Conservation (phyloP, 2,888 invertebrate genomes). For the Agrochola litura region DNA sequence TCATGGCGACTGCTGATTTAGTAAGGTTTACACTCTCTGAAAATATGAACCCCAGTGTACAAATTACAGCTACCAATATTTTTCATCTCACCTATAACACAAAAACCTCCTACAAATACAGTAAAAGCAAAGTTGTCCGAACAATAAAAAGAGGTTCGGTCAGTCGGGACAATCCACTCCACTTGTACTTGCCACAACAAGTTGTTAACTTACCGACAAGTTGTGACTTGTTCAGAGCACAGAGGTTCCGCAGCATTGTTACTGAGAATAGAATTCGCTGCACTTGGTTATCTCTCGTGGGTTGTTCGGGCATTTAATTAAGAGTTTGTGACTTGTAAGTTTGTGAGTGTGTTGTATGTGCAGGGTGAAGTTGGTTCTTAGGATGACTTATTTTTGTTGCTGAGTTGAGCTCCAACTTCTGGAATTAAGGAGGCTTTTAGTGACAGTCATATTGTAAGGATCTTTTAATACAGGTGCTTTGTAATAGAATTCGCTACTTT, state of each 20-base stretch:
- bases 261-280: constrained; percentile 75
- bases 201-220: constrained; percentile 76
- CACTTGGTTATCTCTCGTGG: constrained; percentile 73
- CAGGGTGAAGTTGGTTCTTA: not conserved
- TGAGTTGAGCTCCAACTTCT: not conserved
- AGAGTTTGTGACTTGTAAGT: constrained; percentile 66
- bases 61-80: not conserved
- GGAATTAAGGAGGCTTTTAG: not conserved
- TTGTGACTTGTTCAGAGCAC: constrained; percentile 69
- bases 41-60: not conserved
- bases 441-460: not conserved
- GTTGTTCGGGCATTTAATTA: constrained; percentile 75
- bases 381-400: constrained; percentile 34
- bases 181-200: constrained; percentile 71
- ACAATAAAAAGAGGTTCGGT: constrained; percentile 70
- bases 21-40: too few relatives aligned
- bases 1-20: not conserved
- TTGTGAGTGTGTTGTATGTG: constrained; percentile 32
- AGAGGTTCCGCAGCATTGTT: constrained; percentile 68
- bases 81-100: not conserved
- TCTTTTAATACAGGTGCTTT: not conserved
- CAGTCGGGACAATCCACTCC: constrained; percentile 65
- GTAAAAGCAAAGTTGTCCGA: constrained; percentile 63
- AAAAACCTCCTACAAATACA: constrained; percentile 37
- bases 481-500: not conserved